These are phyloP conservation scores for Auanema freiburgensis DNA, from an alignment of 2,888 invertebrate species.

Conservation along the genomic window DNA sequence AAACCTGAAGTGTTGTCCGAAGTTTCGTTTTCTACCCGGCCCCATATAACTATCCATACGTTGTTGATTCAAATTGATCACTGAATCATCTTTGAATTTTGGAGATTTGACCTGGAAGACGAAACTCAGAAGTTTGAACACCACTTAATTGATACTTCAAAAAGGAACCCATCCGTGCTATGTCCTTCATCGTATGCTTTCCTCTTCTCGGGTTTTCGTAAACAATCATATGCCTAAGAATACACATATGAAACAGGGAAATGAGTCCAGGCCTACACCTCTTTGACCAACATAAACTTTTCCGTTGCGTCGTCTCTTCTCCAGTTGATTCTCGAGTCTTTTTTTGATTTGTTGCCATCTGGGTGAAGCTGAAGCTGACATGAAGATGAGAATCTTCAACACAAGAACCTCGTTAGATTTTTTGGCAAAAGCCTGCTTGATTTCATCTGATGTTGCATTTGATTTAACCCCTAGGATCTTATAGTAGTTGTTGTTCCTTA, in stretches of 20 bases:
- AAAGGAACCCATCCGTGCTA: constrained; percentile 15
- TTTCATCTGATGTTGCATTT: constrained; percentile 43
- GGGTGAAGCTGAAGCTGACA: constrained; percentile 23
- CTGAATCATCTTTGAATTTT: constrained; percentile 8
- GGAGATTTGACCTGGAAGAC: constrained; percentile 9
- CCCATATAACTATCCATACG: constrained; percentile 14
- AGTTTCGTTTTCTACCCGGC: neutral
- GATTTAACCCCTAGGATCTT: constrained; percentile 44
- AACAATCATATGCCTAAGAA: constrained; percentile 19
- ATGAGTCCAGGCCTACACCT: neutral
- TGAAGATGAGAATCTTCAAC: too few species aligned
- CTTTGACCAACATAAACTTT: constrained; percentile 21
- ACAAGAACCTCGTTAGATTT: constrained; percentile 47
- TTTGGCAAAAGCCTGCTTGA: constrained; percentile 55
- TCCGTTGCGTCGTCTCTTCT: constrained; percentile 14
- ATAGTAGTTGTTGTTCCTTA: too few species aligned
- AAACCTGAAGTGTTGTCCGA: constrained; percentile 16
- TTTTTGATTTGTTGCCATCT: neutral
- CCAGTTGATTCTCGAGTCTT: constrained; percentile 16
- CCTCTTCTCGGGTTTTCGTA: constrained; percentile 14
- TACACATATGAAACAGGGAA: too few species aligned
- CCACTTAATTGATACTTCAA: constrained; percentile 11
- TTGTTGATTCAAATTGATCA: constrained; percentile 16
- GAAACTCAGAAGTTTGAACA: neutral
- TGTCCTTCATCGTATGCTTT: constrained; percentile 13